Evolutionary conservation across 2,797 vertebrate genomes (phyloP).

Genomic region (Pogoniulus pusillus): DNA sequence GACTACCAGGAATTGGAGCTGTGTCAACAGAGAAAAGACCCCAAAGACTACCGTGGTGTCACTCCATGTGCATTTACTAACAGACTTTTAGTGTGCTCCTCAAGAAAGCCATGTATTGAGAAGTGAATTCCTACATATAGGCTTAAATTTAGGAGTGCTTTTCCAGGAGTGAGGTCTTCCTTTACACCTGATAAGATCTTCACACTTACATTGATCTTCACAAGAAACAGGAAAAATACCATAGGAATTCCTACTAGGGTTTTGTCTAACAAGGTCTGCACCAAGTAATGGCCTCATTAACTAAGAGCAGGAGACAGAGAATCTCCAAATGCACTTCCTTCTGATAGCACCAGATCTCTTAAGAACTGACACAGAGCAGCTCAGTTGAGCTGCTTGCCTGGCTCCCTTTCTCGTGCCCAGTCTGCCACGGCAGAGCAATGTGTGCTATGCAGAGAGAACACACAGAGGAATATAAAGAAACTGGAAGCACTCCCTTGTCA

Average conservation of each 20-base stretch:
- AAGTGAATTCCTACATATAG: background rate
- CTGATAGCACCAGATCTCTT: background rate
- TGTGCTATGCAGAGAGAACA: background rate
- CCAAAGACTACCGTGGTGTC: background rate
- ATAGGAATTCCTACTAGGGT: background rate
- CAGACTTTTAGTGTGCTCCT: background rate
- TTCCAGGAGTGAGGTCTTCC: background rate
- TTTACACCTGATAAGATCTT: background rate
- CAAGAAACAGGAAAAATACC: background rate
- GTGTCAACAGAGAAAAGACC: background rate
- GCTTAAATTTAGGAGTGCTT: background rate
- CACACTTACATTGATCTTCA: background rate
- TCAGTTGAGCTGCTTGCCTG: background rate
- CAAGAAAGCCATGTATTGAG: background rate
- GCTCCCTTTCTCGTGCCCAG: background rate
- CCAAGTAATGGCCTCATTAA: background rate
- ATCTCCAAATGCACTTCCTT: fast-evolving
- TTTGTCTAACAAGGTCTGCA: background rate
- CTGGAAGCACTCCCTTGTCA: background rate
- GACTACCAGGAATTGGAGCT: background rate
- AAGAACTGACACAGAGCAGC: background rate
- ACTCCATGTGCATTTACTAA: background rate
- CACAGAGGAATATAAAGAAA: background rate
- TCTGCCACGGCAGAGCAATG: background rate
- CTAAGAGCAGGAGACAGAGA: background rate